Percentiles rank a stretch among this genome's conserved stretches.
Conservation (phyloP, 2,888 invertebrate species). For the Panzeria rudis region DNA sequence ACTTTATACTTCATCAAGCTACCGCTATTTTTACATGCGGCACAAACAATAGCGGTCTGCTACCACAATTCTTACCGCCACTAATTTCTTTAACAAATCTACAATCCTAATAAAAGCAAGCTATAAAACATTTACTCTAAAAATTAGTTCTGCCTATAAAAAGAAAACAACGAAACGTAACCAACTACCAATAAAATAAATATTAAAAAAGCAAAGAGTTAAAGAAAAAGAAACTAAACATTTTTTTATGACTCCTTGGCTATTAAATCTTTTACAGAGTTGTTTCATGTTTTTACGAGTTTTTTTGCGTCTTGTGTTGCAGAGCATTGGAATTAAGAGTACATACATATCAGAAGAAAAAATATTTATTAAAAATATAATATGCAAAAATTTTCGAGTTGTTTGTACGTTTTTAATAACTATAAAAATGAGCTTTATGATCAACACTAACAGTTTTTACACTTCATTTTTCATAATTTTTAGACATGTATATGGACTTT, state of each 20-base stretch:
- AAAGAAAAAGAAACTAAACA: slow-evolving; percentile 21
- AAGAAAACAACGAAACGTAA: slow-evolving; percentile 43
- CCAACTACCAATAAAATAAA: slow-evolving; percentile 50
- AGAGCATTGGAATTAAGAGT: not conserved
- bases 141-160: slow-evolving; percentile 71
- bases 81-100: slow-evolving; percentile 53
- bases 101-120: slow-evolving; percentile 58
- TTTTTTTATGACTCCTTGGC: slow-evolving; percentile 60
- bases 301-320: slow-evolving; percentile 31
- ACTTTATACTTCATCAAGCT: slow-evolving; percentile 44
- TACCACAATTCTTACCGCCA: slow-evolving; percentile 32
- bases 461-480: slow-evolving; percentile 71
- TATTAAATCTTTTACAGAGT: slow-evolving; percentile 70
- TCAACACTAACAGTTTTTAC: slow-evolving; percentile 70
- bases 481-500: slow-evolving; percentile 21
- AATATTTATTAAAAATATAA: slow-evolving; percentile 51
- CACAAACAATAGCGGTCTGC: not conserved
- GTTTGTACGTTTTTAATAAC: slow-evolving; percentile 59
- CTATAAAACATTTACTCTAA: slow-evolving; percentile 65
- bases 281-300: slow-evolving; percentile 56
- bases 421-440: slow-evolving; percentile 68
- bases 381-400: slow-evolving; percentile 55
- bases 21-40: slow-evolving; percentile 21
- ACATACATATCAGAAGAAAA: not conserved
- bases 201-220: slow-evolving; percentile 39